These are phyloP conservation scores for Formica selysi DNA, from an alignment of 1,140 invertebrate genomes.

Conservation along the genomic window DNA sequence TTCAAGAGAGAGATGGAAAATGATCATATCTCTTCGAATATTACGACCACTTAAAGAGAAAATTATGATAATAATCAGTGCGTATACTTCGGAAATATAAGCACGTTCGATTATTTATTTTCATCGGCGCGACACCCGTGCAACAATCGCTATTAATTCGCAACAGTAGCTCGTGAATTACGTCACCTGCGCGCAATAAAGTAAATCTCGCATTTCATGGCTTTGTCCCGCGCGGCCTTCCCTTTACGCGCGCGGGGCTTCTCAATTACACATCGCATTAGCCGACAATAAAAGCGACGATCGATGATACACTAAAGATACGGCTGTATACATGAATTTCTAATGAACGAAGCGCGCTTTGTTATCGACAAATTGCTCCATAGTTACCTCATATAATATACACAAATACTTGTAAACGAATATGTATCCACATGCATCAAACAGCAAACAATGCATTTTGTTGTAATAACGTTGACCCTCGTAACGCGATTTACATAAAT, in stretches of 20 bases:
- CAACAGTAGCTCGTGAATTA: conserved; percentile 68
- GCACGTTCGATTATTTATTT: conserved; percentile 67
- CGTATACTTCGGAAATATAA: conserved; percentile 10
- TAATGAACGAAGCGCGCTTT: conserved; percentile 67
- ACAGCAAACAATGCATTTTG: conserved; percentile 17
- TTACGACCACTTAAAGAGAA: conserved; percentile 26
- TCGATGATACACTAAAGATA: conserved; percentile 72
- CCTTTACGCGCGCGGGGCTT: conserved; percentile 44
- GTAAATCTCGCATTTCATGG: conserved; percentile 76
- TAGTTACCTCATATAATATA: conserved; percentile 33
- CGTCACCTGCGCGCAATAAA: conserved; percentile 76
- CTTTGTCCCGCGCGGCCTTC: conserved; percentile 65
- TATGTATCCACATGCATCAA: conserved; percentile 17
- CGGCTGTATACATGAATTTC: conserved; percentile 73
- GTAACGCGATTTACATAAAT: conserved; percentile 47
- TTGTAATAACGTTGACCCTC: conserved; percentile 47
- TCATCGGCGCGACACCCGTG: conserved; percentile 33
- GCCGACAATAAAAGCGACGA: conserved; percentile 73
- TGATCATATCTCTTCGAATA: neutral
- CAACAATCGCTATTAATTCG: conserved; percentile 65
- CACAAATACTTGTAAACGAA: conserved; percentile 41
- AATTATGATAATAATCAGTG: conserved; percentile 65
- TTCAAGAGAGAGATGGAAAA: conserved; percentile 27
- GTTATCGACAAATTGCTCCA: conserved; percentile 60
- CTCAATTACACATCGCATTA: conserved; percentile 74